Evolutionary conservation across 2,888 invertebrate species (phyloP), one percentile per base, ranked within the genome.

Genomic region (Eupelmus urozonus): DNA sequence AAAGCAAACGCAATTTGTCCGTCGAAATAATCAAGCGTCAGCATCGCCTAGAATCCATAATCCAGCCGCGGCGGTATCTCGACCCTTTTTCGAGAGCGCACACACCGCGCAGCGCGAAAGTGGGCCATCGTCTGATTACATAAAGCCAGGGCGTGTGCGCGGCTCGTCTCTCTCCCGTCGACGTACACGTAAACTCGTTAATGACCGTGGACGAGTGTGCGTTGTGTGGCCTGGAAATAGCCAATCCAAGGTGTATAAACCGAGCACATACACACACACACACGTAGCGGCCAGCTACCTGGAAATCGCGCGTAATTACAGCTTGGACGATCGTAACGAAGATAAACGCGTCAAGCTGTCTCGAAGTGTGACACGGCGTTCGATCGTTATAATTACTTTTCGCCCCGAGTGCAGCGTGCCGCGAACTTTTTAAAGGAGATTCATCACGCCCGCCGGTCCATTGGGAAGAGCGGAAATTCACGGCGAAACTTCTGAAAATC

Each of bases 181-280:
- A 45, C 9, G 9, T 34, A 34, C 34, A 42, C 11, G 18, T 71
- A 67, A 79, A 75, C 72, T 83, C 82, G 82, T 82, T 85, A 85
- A 84, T 83, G 85, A 83, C 82, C 83, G 63, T 79, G 70, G 80
- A 75, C 81, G 77, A 25, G 66, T 67, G 53, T 13, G 69, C 40
- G 57, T 51, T 67, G 53, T 13, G 69, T 42, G 57, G 81, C 84
- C 81, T 84, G 83, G 82, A 85, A 85, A 85, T 84, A 81, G 83
- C 83, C 83, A 84, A 85, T 85, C 85, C 65, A 34, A 34, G 3
- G 9, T 34, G 3, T 34, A 34, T 34, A 9, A 5, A 34, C 34
- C n/a, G n/a, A n/a, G n/a, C n/a, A n/a, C n/a, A n/a, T n/a, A n/a
- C n/a, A n/a, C n/a, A n/a, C n/a, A n/a, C n/a, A n/a, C n/a, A n/a